Evolutionary conservation across 2,888 invertebrate genomes (phyloP).

Genomic region (Sarcophaga subvicina): DNA sequence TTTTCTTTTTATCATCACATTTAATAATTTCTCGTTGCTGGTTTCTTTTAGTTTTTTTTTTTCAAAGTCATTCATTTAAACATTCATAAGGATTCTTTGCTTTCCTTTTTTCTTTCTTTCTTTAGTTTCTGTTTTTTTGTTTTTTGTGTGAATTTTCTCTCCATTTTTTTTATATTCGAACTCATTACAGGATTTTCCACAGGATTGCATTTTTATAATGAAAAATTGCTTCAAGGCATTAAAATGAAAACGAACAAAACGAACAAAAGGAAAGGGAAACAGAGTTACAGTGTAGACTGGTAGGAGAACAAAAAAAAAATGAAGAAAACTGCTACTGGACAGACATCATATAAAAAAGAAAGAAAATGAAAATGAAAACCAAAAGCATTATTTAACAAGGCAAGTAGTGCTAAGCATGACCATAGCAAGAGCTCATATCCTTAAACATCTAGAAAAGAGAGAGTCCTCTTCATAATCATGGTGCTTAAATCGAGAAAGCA

Average conservation of each 20-base stretch:
- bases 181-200: constrained; percentile 74
- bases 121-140: constrained; percentile 15
- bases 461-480: too few species aligned
- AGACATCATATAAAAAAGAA: background rate
- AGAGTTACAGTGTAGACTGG: constrained; percentile 9
- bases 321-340: background rate
- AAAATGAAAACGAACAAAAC: constrained; percentile 5
- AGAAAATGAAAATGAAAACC: constrained; percentile 9
- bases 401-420: background rate
- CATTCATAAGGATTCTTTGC: constrained; percentile 4
- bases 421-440: background rate
- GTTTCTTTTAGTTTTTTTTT: constrained; percentile 39
- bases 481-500: too few species aligned
- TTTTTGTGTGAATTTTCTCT: too few species aligned
- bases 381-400: too few species aligned
- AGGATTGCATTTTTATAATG: constrained; percentile 74
- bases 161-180: constrained; percentile 56
- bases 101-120: constrained; percentile 45
- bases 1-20: constrained; percentile 1
- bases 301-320: background rate
- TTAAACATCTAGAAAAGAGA: too few species aligned
- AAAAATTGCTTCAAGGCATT: constrained; percentile 67
- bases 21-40: background rate
- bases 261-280: background rate
- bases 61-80: constrained; percentile 36